Evolutionary conservation across 2,888 invertebrate genomes (phyloP).

Genomic region (Zonitis immaculata): DNA sequence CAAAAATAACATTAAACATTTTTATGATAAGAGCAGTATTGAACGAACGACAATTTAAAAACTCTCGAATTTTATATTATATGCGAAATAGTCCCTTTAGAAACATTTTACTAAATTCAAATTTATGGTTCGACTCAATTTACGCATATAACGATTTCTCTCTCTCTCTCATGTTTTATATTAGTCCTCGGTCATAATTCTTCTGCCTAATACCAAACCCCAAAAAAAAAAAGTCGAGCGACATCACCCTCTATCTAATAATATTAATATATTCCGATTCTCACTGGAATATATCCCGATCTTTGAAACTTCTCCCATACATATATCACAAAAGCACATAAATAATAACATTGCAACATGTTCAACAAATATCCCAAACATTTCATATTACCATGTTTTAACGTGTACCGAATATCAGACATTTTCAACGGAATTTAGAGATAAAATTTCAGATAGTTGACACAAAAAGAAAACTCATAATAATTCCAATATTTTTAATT

Average conservation of each 20-base stretch:
- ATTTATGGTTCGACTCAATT: constrained; percentile 31
- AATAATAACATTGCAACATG: background rate
- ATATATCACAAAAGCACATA: background rate
- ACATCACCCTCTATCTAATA: background rate
- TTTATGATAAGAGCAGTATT: background rate
- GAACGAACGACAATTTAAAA: constrained; percentile 24
- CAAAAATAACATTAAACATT: constrained; percentile 26
- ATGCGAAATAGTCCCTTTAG: constrained; percentile 22
- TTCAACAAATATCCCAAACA: background rate
- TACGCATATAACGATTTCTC: constrained; percentile 23
- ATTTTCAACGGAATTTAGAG: too few relatives aligned
- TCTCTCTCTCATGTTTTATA: constrained; percentile 14
- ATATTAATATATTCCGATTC: background rate
- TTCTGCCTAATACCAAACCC: background rate
- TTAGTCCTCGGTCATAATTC: constrained; percentile 11
- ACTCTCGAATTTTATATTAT: constrained; percentile 33
- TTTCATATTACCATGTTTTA: background rate
- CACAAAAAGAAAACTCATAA: too few relatives aligned
- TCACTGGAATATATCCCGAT: background rate
- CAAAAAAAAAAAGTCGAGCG: background rate
- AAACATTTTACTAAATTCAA: constrained; percentile 30
- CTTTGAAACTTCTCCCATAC: background rate
- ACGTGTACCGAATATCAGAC: too few relatives aligned
- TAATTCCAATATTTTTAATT: background rate
- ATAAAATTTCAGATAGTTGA: too few relatives aligned